Evolutionary conservation across 2,113 vertebrate genomes (phyloP), one percentile per base, ranked within the genome.

Genomic region (Motacilla alba): DNA sequence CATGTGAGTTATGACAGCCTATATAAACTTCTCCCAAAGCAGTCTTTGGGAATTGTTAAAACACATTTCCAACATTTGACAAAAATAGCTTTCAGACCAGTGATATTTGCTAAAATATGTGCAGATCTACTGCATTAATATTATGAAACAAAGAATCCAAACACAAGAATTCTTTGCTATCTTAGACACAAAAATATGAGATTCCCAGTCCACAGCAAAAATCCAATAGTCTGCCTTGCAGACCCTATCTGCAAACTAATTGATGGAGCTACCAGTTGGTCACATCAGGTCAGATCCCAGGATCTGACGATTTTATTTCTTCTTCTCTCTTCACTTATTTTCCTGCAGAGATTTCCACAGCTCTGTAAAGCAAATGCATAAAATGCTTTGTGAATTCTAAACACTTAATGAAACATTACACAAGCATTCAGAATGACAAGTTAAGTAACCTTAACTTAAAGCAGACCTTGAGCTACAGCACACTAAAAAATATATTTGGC

Each of bases 21-120:
- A 91, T 73, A 85, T 80, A 94, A 94, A 90, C 73, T 87, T 85
- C 62, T 96, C 87, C 78, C 87, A 87, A 90, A 96, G 87, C 85
- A 94, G 35, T 93, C 92, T 96, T 90, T n/a, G 62, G 78, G 87
- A 96, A 87, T 69, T 95, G 82, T 73, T 94, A 91, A 95, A 95
- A 96, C 94, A 96, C 58, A 66, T 94, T 91, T 93, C 77, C 87
- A 94, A 84, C 60, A 78, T 78, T 79, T 91, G 49, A 93, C 74
- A 87, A 94, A 96, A 95, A 89, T 44, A 93, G 87, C 67, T 95
- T 95, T 95, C 94, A 95, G 96, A 93, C 92, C 92, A 91, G 41
- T 53, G 82, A 89, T 91, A 85, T 90, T 91, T 96, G 85, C 53
- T 95, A 79, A 85, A 95, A 95, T 79, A 94, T 67, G 79, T 60